Evolutionary conservation across 2,113 vertebrate species (phyloP), one percentile per base, ranked within the genome.

Genomic region (Ameiurus melas): DNA sequence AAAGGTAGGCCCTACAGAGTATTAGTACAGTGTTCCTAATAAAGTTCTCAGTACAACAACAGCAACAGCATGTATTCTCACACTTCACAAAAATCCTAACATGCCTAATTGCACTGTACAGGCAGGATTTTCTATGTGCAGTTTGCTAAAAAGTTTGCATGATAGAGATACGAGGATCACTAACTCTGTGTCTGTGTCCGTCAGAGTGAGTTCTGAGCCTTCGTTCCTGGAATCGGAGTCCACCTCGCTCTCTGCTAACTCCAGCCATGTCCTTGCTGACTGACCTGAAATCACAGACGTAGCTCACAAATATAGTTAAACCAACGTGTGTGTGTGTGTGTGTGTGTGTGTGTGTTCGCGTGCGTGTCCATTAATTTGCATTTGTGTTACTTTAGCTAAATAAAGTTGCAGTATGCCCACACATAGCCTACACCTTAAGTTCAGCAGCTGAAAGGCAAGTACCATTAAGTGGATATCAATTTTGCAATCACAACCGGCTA

Each of bases 131-230:
- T 30, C 55, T 30, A 57, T 22, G 19, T 62, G 68, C 20, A 58
- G 68, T 88, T 51, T 84, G 78, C 36, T n/a, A 84, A 77, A 84
- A n/a, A 36, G 36, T 36, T 36, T 43, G 39, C 71, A 85, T 6
- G 25, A 75, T 19, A 17, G n/a, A 25, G 30, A 81, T 30, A 14
- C 20, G 20, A 27, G 70, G n/a, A 27, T 22, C 16, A 95, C 95
- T 95, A 84, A 96, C 95, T 95, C 94, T 0, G 93, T 93, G 91
- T 95, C 95, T 0, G 94, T 95, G 92, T 95, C 94, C 0, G 94
- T 95, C 89, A 93, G 89, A 1, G 93, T 94, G 83, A 95, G 94
- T 22, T 95, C 95, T 1, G 95, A 85, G 47, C 77, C 83, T 85
- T 85, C 88, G 16, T 86, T 89, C 75, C 88, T 86, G 51, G 85